phyloP scores from a whole-genome alignment of 2,888 invertebrate genomes.

The Hirtodrosophila histrioides region DNA sequence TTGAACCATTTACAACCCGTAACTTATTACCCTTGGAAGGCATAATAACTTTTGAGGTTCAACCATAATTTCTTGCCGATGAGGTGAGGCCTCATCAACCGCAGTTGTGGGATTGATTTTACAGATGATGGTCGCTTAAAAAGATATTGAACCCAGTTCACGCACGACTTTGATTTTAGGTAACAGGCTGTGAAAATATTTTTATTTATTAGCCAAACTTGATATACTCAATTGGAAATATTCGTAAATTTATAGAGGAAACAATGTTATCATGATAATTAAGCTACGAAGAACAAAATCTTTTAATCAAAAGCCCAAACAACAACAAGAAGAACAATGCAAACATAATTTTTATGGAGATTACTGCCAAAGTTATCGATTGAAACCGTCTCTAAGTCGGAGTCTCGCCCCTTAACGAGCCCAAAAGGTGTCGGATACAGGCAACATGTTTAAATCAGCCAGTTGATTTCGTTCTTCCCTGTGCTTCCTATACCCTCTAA shows the following conservation, averaged over 20 bases:
- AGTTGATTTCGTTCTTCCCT: conserved; percentile 13
- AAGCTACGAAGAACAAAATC: conserved; percentile 6
- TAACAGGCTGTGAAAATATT: too few species aligned
- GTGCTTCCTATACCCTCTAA: conserved; percentile 3
- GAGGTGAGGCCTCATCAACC: too few species aligned
- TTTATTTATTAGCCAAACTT: too few species aligned
- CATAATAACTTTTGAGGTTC: too few species aligned
- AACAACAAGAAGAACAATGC: conserved; percentile 29
- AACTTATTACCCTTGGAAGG: too few species aligned
- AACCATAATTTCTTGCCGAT: too few species aligned
- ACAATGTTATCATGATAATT: conserved; percentile 30
- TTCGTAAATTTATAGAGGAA: background rate
- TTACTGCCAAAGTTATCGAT: conserved; percentile 44
- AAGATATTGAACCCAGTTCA: too few species aligned
- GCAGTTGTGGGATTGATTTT: too few species aligned
- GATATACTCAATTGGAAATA: too few species aligned
- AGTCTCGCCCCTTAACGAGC: conserved; percentile 47
- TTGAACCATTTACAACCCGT: too few species aligned
- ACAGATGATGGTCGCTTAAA: too few species aligned
- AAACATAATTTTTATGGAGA: conserved; percentile 60
- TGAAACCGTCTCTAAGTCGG: conserved; percentile 7
- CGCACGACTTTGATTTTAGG: too few species aligned
- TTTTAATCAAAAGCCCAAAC: conserved; percentile 2
- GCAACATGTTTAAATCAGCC: conserved; percentile 27
- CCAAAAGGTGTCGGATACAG: conserved; percentile 32